A percentile compares a stretch with the other conserved stretches of the same genome.
Conservation (phyloP, 2,888 invertebrate genomes). For the Acanthosepion esculentum region DNA sequence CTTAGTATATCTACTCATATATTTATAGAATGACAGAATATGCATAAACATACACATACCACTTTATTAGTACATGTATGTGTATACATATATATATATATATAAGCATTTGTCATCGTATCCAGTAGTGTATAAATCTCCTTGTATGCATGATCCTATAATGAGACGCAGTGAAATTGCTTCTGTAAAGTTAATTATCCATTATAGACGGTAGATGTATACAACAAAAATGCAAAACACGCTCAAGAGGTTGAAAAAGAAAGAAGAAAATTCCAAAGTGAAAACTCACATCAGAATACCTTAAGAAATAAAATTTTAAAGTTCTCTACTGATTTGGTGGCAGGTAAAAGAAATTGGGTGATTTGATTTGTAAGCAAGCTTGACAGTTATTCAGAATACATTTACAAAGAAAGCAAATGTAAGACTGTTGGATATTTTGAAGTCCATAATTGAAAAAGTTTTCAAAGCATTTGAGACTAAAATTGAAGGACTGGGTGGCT, state of each 20-base stretch:
- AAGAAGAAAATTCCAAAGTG: neutral
- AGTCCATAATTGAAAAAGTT: constrained; percentile 22
- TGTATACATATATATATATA: neutral
- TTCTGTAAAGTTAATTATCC: too few species aligned
- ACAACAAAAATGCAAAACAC: neutral
- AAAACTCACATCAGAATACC: neutral
- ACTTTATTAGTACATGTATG: neutral
- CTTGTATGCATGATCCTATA: neutral
- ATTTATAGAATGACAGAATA: too few species aligned
- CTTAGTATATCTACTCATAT: too few species aligned
- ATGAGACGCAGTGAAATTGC: too few species aligned
- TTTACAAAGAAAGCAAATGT: neutral
- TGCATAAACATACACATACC: too few species aligned
- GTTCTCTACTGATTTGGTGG: neutral
- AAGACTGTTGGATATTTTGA: neutral
- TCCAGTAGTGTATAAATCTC: neutral
- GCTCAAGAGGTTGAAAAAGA: neutral
- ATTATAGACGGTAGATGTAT: too few species aligned
- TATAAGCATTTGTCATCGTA: neutral
- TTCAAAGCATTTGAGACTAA: neutral
- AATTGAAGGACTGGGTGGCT: neutral
- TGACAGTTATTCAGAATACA: constrained; percentile 11
- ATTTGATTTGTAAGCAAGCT: constrained; percentile 33
- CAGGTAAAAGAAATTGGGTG: neutral
- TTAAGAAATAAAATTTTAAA: neutral